A percentile compares a stretch with the other conserved stretches of the same genome.
Conservation (phyloP, 2,888 invertebrate genomes). For the Carterocephalus palaemon region DNA sequence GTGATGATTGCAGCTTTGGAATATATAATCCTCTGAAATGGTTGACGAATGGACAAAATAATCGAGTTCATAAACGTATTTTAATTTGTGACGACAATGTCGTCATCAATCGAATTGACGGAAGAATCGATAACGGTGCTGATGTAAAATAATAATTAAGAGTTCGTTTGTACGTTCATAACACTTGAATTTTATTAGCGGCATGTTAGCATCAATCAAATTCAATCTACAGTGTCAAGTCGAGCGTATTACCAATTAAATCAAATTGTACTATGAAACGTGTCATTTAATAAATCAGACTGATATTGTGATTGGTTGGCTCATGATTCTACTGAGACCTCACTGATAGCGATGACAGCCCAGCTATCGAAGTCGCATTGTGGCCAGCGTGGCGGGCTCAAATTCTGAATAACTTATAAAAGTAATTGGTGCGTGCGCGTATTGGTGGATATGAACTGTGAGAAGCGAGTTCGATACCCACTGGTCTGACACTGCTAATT, state of each 20-base stretch:
- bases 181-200: conserved; percentile 15
- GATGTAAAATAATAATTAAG: conserved; percentile 6
- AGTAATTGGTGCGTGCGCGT: too few relatives aligned
- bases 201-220: conserved; percentile 16
- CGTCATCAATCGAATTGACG: conserved; percentile 25
- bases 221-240: conserved; percentile 20
- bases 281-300: conserved; percentile 10
- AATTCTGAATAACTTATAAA: too few relatives aligned
- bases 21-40: conserved; percentile 25
- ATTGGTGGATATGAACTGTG: too few relatives aligned
- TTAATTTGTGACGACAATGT: conserved; percentile 31
- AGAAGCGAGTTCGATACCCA: too few relatives aligned
- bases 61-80: conserved; percentile 34
- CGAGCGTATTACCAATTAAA: conserved; percentile 21
- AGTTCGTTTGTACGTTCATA: conserved; percentile 16
- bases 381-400: too few relatives aligned
- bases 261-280: conserved; percentile 24
- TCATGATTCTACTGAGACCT: too few relatives aligned
- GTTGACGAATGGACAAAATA: conserved; percentile 43
- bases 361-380: too few relatives aligned
- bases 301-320: too few relatives aligned
- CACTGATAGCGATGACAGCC: too few relatives aligned
- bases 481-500: too few relatives aligned
- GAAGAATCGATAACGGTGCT: conserved; percentile 19
- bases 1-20: too few relatives aligned